Base-by-base conservation (phyloP, 2,797 vertebrate species). In the Emys orbicularis region DNA sequence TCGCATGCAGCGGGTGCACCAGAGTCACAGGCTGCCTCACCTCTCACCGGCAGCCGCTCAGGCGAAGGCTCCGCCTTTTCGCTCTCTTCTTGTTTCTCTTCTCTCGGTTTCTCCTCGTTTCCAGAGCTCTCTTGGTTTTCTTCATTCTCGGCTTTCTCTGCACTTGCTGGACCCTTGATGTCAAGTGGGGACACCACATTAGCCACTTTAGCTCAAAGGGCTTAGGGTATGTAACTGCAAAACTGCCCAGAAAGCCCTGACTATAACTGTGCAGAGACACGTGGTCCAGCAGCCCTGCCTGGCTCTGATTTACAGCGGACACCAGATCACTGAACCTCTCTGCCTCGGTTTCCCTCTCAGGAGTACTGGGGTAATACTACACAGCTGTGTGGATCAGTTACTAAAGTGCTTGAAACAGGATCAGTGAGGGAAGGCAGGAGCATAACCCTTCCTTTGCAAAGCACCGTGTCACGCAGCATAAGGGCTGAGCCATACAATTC, bases 31-130 rank as follows among this genome's bases (percentile, higher is more conserved):
- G 18, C 21, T 41, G 61, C 91, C 44, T 96, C 94, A 99, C 99
- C 98, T 98, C 97, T 98, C 77, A 44, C 95, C 72, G 88, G 96
- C 31, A 98, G 98, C 61, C 18, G 61, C 96, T 98, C 98, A 0
- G 98, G 93, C 13, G 98, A 94, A 50, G 95, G 94, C 80, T 98
- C 99, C 12, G 97, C 97, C 92, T 98, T 98, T 90, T 98, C 98
- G 18, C 54, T 95, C 91, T 99, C 99, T 61, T 99, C 99, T 47
- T 31, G 81, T 27, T 89, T 97, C 84, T 98, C 98, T 21, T 98
- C 97, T 19, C 90, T 89, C 1, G 7, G 47, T 50, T 94, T 96
- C 59, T 98, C 98, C 79, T 97, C 97, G 86, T 81, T 77, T 6
- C 98, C 96, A 0, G 86, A 44, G 90, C 53, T 85, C 83, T 98